Base-by-base conservation (phyloP, 2,888 invertebrate genomes). In the Phortica okadai region DNA sequence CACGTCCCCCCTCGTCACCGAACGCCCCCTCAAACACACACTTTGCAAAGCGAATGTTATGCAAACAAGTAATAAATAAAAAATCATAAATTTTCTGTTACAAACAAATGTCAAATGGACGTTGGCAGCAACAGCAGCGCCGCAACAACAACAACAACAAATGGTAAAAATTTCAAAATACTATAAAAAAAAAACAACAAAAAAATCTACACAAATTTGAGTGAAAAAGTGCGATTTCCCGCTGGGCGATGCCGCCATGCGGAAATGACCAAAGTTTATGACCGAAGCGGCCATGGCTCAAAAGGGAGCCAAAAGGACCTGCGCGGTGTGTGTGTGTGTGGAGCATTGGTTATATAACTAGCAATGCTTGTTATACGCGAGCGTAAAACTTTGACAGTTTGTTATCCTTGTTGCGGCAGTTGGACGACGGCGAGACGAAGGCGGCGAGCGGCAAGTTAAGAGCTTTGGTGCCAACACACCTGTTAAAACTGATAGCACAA, bases 371-470 rank as follows among this genome's bases (percentile, higher is more conserved):
- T 67, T 50, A 44, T 10, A 44, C 6, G 16, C 42, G 42, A 16
- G 67, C n/a, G 44, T 82, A 82, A 81, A 88, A 84, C 84, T 89
- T 89, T 89, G 90, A 89, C 90, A 88, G 88, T 86, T 89, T 88
- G 89, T 88, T 89, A 89, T 89, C 89, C 88, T 16, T 44, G 14
- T 16, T 16, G 10, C 21, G 56, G 70, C 56, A 14, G 25, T 56
- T 33, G 33, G 33, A 8, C 33, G 21, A 25, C 1, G 10, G 2
- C 41, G 14, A 11, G 16, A 41, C 1, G 16, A 11, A 14, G 42
- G 44, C 14, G 7, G 8, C 4, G n/a, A 10, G 14, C 44, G 42
- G 42, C 0, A 2, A 3, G 44, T n/a, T 11, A 67, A 33, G 4
- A 21, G 62, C 25, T 62, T 62, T 16, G 42, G 66, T n/a, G 59